Evolutionary conservation across 2,113 vertebrate species (phyloP), one percentile per base, ranked within the genome.

Genomic region (Cyanoramphus novaezelandiae): DNA sequence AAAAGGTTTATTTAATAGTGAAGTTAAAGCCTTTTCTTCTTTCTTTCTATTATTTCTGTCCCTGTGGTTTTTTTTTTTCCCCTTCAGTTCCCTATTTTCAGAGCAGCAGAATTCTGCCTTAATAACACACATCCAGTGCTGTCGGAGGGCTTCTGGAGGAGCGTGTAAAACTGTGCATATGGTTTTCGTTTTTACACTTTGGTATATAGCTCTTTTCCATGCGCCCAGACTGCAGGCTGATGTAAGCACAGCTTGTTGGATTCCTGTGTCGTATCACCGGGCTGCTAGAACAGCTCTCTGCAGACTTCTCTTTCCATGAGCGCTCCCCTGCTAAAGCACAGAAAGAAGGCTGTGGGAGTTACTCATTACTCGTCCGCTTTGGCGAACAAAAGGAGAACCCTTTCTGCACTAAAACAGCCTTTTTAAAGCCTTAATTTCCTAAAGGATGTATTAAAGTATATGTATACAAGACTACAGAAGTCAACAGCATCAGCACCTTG

Each of bases 201-300:
- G 91, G 93, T 95, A 91, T 95, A 90, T 92, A 97, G 96, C 95
- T 96, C 93, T 97, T 95, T 95, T 94, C 93, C 29, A 24, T 11
- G 77, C 55, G 39, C 91, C 96, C 95, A 79, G 96, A 95, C 96
- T 96, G 75, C 2, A 6, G 87, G 88, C 95, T 98, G 96, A 98
- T 92, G 89, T 96, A 97, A 95, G 97, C 96, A 96, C 88, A 93
- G 92, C 95, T 96, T 97, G 94, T 90, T 97, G 98, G 92, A 97
- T 95, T 95, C 95, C 92, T 93, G 96, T 87, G 86, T 97, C 77
- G 7, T 95, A 84, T 97, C 97, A 97, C 97, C 2, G 5, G 74
- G 93, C 92, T 92, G 88, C 82, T 85, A 27, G 41, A 88, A 67
- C 76, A 91, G 83, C 74, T 95, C 86, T 52, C 50, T 27, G 78